phyloP scores from a whole-genome alignment of 1,140 invertebrate species.

The Monomorium pharaonis region DNA sequence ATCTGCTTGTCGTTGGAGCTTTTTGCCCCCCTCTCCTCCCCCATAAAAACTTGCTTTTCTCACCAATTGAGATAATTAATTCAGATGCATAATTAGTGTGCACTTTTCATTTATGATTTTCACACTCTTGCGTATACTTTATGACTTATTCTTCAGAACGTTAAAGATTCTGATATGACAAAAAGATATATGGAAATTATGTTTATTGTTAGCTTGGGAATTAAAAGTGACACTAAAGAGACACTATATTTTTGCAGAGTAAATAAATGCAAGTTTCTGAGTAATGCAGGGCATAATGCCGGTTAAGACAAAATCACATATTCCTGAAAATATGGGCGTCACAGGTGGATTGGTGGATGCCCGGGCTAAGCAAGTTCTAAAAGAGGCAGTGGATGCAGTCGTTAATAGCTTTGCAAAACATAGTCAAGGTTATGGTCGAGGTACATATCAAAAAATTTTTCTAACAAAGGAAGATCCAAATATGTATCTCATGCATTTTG shows the following conservation, averaged over 20 bases:
- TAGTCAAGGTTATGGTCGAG: conserved; percentile 91
- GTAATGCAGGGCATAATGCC: conserved; percentile 84
- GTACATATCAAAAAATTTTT: conserved; percentile 84
- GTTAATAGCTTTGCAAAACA: conserved; percentile 93
- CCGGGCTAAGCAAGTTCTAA: conserved; percentile 90
- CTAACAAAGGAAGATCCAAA: not conserved
- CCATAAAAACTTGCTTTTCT: too few species aligned
- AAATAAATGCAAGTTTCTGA: conserved; percentile 74
- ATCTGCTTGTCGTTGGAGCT: too few species aligned
- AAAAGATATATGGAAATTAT: not conserved
- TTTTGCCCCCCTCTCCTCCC: too few species aligned
- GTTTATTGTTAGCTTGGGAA: not conserved
- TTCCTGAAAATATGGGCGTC: conserved; percentile 82
- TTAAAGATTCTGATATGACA: not conserved
- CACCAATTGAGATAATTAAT: too few species aligned
- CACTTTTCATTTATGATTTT: not conserved
- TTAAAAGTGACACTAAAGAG: not conserved
- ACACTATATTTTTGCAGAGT: conserved; percentile 63
- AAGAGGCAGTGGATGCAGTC: conserved; percentile 91
- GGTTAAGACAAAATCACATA: conserved; percentile 83
- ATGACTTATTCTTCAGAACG: not conserved
- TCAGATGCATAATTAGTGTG: not conserved
- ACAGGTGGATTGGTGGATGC: conserved; percentile 86
- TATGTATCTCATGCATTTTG: too few species aligned
- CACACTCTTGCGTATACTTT: not conserved